A percentile compares a stretch with the other conserved stretches of the same genome.
Conservation (phyloP, 2,797 vertebrate genomes). For the Periparus ater region DNA sequence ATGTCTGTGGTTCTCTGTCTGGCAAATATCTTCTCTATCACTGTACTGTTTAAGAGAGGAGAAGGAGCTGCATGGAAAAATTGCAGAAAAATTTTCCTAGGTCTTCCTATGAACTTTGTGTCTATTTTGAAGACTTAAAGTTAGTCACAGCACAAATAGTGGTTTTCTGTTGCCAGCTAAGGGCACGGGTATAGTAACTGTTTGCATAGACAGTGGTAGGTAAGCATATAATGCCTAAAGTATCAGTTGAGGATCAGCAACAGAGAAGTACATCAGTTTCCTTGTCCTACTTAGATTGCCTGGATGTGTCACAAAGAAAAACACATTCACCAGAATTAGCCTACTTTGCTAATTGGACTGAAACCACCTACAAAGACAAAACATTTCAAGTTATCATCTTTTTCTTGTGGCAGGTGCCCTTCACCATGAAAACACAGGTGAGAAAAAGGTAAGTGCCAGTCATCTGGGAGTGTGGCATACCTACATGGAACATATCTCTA, state of each 20-base stretch:
- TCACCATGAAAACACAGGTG: background rate
- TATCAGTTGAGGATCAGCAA: background rate
- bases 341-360: background rate
- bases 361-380: background rate
- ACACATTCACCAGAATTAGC: background rate
- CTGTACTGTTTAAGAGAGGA: background rate
- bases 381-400: background rate
- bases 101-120: background rate
- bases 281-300: background rate
- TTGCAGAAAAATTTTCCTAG: background rate
- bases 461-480: background rate
- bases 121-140: background rate
- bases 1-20: background rate
- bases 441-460: background rate
- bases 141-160: background rate
- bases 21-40: background rate
- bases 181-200: background rate
- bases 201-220: background rate
- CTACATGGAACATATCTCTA: background rate
- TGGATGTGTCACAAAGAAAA: constrained; percentile 5
- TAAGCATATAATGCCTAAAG: background rate
- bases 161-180: background rate
- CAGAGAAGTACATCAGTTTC: background rate
- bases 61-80: background rate
- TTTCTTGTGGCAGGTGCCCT: background rate